phyloP scores from a whole-genome alignment of 1,140 invertebrate genomes.

The Anoplophora glabripennis region DNA sequence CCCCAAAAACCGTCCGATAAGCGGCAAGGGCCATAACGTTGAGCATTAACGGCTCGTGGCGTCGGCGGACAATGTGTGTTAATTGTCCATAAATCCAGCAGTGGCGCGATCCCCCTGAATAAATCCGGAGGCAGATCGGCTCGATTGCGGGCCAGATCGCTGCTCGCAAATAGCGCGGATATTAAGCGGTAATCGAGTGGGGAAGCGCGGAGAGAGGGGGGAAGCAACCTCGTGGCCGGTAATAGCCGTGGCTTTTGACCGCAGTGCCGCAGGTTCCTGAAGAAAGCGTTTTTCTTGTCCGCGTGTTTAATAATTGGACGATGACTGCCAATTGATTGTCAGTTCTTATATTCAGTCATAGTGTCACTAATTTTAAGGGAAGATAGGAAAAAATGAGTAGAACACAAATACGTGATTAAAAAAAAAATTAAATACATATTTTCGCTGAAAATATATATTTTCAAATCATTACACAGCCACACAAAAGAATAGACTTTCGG shows the following conservation, averaged over 20 bases:
- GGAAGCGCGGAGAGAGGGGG: not conserved
- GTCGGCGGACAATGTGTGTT: not conserved
- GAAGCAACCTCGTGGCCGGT: conserved; percentile 1
- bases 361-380: no score
- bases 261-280: not conserved
- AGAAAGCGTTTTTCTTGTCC: no score
- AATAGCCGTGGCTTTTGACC: not conserved
- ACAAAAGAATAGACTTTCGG: no score
- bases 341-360: no score
- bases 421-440: no score
- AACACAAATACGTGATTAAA: no score
- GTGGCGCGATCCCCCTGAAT: conserved; percentile 4
- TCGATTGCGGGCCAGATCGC: conserved; percentile 4
- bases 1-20: not conserved
- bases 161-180: conserved; percentile 11
- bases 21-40: not conserved
- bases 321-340: no score
- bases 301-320: no score
- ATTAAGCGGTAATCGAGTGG: conserved; percentile 14
- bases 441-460: no score
- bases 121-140: not conserved
- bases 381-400: no score
- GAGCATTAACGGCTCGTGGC: not conserved
- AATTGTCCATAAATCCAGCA: conserved; percentile 8
- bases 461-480: no score